A percentile compares a stretch with the other conserved stretches of the same genome.
These are phyloP conservation scores for Formica aserva DNA, from an alignment of 2,888 invertebrate species.

Conservation along the genomic window DNA sequence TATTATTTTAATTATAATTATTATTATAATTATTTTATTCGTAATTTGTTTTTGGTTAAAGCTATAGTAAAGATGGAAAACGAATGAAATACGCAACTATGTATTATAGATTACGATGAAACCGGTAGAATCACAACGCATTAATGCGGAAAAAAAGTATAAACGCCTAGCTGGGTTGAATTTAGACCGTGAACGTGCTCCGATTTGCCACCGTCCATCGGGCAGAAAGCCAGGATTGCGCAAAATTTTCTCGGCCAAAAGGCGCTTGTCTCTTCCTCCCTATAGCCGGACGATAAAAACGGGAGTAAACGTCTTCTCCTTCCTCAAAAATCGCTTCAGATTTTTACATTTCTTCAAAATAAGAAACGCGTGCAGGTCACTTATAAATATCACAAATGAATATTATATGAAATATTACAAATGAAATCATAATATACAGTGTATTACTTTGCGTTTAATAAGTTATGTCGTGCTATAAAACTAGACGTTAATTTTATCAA, in stretches of 20 bases:
- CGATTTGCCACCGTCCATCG: conserved; percentile 18
- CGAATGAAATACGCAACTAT: neutral
- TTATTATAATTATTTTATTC: neutral
- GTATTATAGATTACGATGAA: neutral
- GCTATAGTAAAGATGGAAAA: neutral
- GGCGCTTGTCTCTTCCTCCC: conserved; percentile 17
- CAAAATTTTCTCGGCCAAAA: conserved; percentile 44
- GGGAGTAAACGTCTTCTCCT: neutral
- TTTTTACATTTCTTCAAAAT: neutral
- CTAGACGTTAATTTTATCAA: neutral
- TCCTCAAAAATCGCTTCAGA: neutral
- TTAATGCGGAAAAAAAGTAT: conserved; percentile 10
- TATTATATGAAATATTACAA: neutral
- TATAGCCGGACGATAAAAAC: neutral
- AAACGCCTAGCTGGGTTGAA: conserved; percentile 40
- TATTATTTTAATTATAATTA: no score
- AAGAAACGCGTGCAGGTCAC: neutral
- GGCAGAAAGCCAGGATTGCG: conserved; percentile 39
- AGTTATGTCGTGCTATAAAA: neutral
- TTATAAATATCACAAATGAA: neutral
- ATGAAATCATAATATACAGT: neutral
- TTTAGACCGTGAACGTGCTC: conserved; percentile 33
- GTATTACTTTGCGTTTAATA: neutral
- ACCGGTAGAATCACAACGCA: neutral
- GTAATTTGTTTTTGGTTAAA: neutral